Conservation (phyloP, 2,113 vertebrate species). For the Orthochromis indermauri region DNA sequence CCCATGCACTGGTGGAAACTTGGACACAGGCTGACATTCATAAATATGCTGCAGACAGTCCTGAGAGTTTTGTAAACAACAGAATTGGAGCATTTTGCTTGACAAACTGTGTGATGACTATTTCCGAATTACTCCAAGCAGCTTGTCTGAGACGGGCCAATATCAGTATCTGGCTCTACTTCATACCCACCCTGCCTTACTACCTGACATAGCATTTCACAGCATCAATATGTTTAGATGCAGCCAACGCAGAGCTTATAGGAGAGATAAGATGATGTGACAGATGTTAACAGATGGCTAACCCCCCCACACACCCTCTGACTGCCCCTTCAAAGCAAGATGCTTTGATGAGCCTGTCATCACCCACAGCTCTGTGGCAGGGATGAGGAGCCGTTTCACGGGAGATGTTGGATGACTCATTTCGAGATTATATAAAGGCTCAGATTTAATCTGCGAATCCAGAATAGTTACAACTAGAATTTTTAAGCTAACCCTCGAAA, state of each 20-base stretch:
- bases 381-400: not conserved
- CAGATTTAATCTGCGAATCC: not conserved
- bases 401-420: not conserved
- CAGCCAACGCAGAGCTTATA: not conserved
- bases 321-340: not conserved
- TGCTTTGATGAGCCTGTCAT: not conserved
- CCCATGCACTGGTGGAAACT: not conserved
- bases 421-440: not conserved
- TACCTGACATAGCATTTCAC: not conserved
- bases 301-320: not conserved
- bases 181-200: not conserved
- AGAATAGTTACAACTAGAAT: not conserved
- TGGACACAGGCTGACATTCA: not conserved
- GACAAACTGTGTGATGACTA: not conserved
- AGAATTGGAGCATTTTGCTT: not conserved
- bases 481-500: not conserved
- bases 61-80: not conserved
- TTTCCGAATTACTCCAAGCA: not conserved
- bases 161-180: not conserved
- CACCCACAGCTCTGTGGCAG: not conserved
- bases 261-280: not conserved
- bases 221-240: not conserved
- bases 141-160: not conserved
- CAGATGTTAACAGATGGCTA: slow-evolving; percentile 4
- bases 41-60: not conserved